Base-by-base conservation (phyloP, 2,888 invertebrate genomes). In the Bombylius major region DNA sequence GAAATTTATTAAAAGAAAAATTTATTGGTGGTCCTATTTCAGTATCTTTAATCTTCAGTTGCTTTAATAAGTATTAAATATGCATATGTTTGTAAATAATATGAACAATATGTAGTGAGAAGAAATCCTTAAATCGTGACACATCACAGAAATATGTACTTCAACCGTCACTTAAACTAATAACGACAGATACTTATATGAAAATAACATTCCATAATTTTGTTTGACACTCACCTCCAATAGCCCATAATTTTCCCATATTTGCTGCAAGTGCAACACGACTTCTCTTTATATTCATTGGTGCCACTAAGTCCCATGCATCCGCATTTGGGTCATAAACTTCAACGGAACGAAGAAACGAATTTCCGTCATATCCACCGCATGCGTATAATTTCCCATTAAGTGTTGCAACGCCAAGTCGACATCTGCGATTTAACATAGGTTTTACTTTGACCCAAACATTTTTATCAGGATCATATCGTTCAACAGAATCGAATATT, bases 401-500 rank as follows among this genome's bases (percentile, higher is more conserved):
- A 5, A 91, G 75, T 34, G 87, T 81, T 0, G 89, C 87, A 4
- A 89, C 89, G 1, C 91, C 91, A 7, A 92, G 76, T 7, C 92
- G 81, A 71, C 92, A 92, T 45, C 89, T 79, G 66, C 86, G 83
- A 9, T 86, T 86, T 47, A 85, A 73, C 91, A 93, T 92, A 1
- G 89, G 81, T 34, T 84, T 82, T 50, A 88, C 84, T 63, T 81
- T 78, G 0, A 78, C 77, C 91, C 91, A 92, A 23, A 78, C 75
- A 62, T 85, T 83, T 31, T 81, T 81, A 50, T 80, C 79, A 1
- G 86, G 86, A 75, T 89, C 86, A 68, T 85, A 91, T 53, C 86
- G 77, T 73, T 92, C 90, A 4, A 90, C 89, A 4, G 88, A 88
- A 73, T 89, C 88, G 70, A 89, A 90, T 64, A 91, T 92, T 7